Conservation (phyloP, 2,113 vertebrate species). For the Cariama cristata region DNA sequence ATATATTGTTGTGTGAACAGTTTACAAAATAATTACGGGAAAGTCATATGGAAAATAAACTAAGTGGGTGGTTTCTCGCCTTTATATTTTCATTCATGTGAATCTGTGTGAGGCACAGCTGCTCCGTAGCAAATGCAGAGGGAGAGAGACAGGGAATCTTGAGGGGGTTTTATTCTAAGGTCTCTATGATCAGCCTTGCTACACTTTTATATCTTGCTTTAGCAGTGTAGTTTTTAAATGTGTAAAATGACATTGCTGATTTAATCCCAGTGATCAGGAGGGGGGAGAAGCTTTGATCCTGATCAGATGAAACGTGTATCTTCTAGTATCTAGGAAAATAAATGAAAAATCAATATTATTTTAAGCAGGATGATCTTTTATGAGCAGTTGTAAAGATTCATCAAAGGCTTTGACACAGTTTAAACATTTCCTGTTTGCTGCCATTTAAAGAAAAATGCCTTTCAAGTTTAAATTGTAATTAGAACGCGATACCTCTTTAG, state of each 20-base stretch:
- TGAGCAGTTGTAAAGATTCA: conserved; percentile 55
- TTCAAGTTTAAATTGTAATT: conserved; percentile 62
- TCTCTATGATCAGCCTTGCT: conserved; percentile 67
- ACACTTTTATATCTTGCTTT: conserved; percentile 71
- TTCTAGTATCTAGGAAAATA: conserved; percentile 60
- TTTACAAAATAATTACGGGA: conserved; percentile 94
- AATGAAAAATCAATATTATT: conserved; percentile 68
- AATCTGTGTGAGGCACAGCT: conserved; percentile 86
- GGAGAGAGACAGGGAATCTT: conserved; percentile 72
- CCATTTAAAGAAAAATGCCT: conserved; percentile 51
- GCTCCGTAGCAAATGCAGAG: conserved; percentile 77
- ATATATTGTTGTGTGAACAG: conserved; percentile 93
- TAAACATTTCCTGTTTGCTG: conserved; percentile 51
- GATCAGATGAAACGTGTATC: conserved; percentile 68
- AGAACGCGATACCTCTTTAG: conserved; percentile 9
- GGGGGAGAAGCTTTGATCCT: conserved; percentile 64
- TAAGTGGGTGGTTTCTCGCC: conserved; percentile 89
- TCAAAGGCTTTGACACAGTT: conserved; percentile 60
- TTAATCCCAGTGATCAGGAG: conserved; percentile 63
- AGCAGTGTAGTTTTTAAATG: conserved; percentile 63
- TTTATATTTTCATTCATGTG: conserved; percentile 93
- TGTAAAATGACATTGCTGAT: conserved; percentile 64
- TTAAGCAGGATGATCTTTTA: conserved; percentile 69
- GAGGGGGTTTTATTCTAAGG: conserved; percentile 79
- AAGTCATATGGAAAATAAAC: conserved; percentile 94